These are phyloP conservation scores for Crax fasciolata DNA, from an alignment of 2,797 vertebrate genomes.

Conservation along the genomic window DNA sequence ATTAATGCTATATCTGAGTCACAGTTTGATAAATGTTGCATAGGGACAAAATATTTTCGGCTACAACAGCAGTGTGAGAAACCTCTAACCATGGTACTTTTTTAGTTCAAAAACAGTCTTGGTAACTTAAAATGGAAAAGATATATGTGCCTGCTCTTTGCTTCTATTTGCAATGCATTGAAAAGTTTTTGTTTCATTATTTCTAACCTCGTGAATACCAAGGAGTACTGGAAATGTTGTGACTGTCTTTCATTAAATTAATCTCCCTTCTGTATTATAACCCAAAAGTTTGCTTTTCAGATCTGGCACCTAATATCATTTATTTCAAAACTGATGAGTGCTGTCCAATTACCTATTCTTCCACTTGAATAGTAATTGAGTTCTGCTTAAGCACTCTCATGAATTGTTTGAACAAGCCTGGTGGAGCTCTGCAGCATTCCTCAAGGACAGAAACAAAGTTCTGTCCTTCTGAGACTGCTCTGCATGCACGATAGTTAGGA, in stretches of 20 bases:
- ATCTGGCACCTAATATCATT: conserved; percentile 18
- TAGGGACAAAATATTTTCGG: not conserved
- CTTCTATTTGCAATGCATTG: not conserved
- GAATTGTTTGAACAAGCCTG: conserved; percentile 20
- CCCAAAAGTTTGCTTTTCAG: conserved; percentile 49
- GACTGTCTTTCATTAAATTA: conserved; percentile 22
- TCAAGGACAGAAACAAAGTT: not conserved
- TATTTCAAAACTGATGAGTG: conserved; percentile 36
- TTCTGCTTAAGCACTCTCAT: conserved; percentile 42
- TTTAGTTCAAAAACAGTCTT: not conserved
- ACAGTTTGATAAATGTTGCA: not conserved
- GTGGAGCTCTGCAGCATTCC: conserved; percentile 22
- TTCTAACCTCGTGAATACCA: not conserved
- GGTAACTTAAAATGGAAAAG: not conserved
- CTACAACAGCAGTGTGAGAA: not conserved
- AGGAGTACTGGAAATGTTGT: not conserved
- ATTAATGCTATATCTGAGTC: not conserved
- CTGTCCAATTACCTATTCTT: conserved; percentile 56
- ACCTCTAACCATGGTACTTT: not conserved
- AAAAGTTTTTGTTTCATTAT: conserved; percentile 4
- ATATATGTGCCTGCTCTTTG: not conserved
- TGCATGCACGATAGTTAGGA: not conserved
- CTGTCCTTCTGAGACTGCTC: not conserved
- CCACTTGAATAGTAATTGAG: conserved; percentile 43
- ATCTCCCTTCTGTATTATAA: not conserved